These are phyloP conservation scores for Silurus aristotelis DNA, from an alignment of 2,797 vertebrate species.

Conservation along the genomic window DNA sequence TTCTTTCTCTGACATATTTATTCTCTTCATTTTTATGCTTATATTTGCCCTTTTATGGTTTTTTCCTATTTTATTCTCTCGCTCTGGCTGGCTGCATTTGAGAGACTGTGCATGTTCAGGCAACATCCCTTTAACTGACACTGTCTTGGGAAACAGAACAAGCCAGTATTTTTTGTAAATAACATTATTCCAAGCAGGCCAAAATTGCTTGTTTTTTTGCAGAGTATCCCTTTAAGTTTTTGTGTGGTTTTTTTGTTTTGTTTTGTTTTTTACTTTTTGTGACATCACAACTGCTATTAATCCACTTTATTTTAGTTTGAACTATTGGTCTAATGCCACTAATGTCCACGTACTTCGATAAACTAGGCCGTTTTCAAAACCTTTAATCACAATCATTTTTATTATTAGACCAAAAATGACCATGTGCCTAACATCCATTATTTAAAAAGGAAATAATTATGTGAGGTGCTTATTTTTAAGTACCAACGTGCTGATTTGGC, in stretches of 20 bases:
- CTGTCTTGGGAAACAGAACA: background rate
- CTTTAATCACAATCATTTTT: background rate
- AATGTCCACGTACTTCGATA: background rate
- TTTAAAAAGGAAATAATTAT: no score
- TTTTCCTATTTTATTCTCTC: background rate
- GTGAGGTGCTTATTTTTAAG: no score
- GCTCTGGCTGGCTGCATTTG: background rate
- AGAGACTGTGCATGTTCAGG: background rate
- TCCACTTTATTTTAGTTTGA: background rate
- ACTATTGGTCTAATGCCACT: background rate
- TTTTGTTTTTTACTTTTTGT: background rate
- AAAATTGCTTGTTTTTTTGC: background rate
- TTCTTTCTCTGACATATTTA: background rate
- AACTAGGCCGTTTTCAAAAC: background rate
- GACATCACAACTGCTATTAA: background rate
- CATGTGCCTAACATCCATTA: background rate
- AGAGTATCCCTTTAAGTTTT: background rate
- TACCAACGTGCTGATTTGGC: no score
- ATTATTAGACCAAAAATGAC: background rate
- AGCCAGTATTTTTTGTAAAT: background rate
- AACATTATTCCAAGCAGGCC: background rate
- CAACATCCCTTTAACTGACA: background rate
- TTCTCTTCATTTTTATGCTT: background rate
- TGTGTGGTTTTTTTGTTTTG: no score
- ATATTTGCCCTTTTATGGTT: background rate